A percentile compares a stretch with the other conserved stretches of the same genome.
Conservation (phyloP, 2,888 invertebrate species). For the Tiliacea aurago region DNA sequence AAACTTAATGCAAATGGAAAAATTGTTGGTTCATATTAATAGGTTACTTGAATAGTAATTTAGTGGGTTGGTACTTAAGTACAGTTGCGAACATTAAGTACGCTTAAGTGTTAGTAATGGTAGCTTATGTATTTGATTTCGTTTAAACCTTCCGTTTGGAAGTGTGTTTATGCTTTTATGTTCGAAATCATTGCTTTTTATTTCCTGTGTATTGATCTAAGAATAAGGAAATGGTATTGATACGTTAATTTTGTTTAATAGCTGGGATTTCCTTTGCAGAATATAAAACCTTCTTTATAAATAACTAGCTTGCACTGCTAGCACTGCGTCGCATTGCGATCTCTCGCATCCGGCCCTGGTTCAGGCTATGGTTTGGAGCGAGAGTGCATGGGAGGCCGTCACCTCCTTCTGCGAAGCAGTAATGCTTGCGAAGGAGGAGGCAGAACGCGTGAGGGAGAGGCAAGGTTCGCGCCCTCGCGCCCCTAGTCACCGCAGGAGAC, state of each 20-base stretch:
- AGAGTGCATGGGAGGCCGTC: too few relatives aligned
- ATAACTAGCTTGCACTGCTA: neutral
- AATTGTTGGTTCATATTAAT: conserved; percentile 5
- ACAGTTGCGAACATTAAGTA: conserved; percentile 36
- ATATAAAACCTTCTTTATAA: neutral
- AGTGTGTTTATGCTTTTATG: conserved; percentile 13
- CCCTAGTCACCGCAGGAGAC: too few relatives aligned
- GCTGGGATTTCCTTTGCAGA: neutral
- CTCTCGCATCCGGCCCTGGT: too few relatives aligned
- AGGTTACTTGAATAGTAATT: conserved; percentile 12
- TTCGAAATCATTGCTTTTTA: conserved; percentile 15
- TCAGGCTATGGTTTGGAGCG: too few relatives aligned
- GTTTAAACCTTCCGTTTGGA: conserved; percentile 31
- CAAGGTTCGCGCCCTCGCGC: too few relatives aligned
- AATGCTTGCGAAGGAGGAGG: too few relatives aligned
- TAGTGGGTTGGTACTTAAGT: conserved; percentile 22
- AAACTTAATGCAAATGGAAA: neutral
- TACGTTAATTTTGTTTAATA: neutral
- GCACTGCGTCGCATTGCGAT: too few relatives aligned
- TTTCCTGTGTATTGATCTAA: conserved; percentile 27
- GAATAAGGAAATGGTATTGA: too few relatives aligned
- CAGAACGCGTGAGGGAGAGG: too few relatives aligned
- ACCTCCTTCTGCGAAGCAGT: too few relatives aligned
- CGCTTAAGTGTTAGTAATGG: conserved; percentile 43
- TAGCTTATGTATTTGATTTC: conserved; percentile 14